phyloP scores from a whole-genome alignment of 2,888 invertebrate species.

The Amblyjoppa proteus region DNA sequence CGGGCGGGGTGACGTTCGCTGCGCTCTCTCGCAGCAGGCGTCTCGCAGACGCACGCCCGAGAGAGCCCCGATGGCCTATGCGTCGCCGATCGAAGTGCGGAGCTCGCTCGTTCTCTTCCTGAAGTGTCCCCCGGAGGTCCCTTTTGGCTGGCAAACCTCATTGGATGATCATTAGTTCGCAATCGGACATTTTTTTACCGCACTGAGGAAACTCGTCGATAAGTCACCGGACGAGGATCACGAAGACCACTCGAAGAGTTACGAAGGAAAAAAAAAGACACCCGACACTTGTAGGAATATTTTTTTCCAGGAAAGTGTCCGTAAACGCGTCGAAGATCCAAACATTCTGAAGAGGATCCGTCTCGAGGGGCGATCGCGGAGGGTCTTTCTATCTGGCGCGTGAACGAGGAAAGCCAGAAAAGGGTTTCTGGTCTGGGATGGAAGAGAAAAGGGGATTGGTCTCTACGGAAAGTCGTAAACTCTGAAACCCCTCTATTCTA shows the following conservation, averaged over 20 bases:
- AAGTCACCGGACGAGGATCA: not conserved
- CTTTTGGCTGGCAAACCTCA: conserved; percentile 51
- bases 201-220: not conserved
- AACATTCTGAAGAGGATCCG: conserved; percentile 52
- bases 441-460: conserved; percentile 16
- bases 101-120: conserved; percentile 48
- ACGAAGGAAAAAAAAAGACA: not conserved
- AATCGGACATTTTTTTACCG: conserved; percentile 16
- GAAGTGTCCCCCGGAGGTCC: conserved; percentile 46
- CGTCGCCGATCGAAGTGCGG: conserved; percentile 28
- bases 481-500: conserved; percentile 8
- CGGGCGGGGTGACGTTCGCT: conserved; percentile 45
- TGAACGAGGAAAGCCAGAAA: conserved; percentile 42
- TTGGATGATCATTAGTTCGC: conserved; percentile 62
- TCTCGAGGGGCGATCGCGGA: conserved; percentile 14
- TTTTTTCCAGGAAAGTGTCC: conserved; percentile 42
- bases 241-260: conserved; percentile 1
- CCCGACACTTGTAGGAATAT: not conserved
- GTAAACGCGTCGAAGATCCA: conserved; percentile 36
- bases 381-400: conserved; percentile 2
- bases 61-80: conserved; percentile 55
- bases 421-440: conserved; percentile 3
- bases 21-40: conserved; percentile 70
- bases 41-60: conserved; percentile 68
- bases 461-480: conserved; percentile 45